phyloP scores from a whole-genome alignment of 2,888 invertebrate species.

The Drosophila infuscata region DNA sequence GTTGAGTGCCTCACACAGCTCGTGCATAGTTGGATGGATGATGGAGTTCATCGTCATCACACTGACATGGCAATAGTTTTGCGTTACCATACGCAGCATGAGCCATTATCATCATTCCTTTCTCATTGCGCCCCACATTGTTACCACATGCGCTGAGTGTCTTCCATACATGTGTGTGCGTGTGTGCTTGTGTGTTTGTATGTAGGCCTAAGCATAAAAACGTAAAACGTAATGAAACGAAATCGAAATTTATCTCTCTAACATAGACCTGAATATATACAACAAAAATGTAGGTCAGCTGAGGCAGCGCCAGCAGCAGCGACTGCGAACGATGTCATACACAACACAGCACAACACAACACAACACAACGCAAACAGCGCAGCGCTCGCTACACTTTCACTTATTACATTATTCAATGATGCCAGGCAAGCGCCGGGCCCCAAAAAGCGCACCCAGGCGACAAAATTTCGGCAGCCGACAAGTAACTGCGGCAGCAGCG shows the following conservation, averaged over 20 bases:
- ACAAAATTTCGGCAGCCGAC: constrained; percentile 30
- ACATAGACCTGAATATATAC: constrained; percentile 95
- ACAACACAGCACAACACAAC: constrained; percentile 27
- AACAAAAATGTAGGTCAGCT: constrained; percentile 91
- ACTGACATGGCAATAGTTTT: constrained; percentile 72
- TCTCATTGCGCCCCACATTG: constrained; percentile 20
- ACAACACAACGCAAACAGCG: constrained; percentile 18
- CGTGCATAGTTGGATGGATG: constrained; percentile 19
- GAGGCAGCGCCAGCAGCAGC: constrained; percentile 83
- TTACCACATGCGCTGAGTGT: constrained; percentile 29
- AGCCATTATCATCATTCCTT: constrained; percentile 5
- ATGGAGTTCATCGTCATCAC: constrained; percentile 24
- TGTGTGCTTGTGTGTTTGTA: not conserved
- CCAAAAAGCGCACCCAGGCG: constrained; percentile 70
- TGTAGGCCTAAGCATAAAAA: constrained; percentile 53
- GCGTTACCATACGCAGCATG: constrained; percentile 54
- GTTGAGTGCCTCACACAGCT: constrained; percentile 39
- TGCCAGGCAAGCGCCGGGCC: constrained; percentile 83
- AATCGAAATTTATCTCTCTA: constrained; percentile 86
- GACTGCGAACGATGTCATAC: constrained; percentile 30
- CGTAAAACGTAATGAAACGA: constrained; percentile 69
- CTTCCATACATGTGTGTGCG: constrained; percentile 2
- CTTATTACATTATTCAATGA: constrained; percentile 91
- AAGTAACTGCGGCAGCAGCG: constrained; percentile 20
- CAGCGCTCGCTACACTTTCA: constrained; percentile 89